These are phyloP conservation scores for Zosterops borbonicus DNA, from an alignment of 2,113 vertebrate species.

Conservation along the genomic window DNA sequence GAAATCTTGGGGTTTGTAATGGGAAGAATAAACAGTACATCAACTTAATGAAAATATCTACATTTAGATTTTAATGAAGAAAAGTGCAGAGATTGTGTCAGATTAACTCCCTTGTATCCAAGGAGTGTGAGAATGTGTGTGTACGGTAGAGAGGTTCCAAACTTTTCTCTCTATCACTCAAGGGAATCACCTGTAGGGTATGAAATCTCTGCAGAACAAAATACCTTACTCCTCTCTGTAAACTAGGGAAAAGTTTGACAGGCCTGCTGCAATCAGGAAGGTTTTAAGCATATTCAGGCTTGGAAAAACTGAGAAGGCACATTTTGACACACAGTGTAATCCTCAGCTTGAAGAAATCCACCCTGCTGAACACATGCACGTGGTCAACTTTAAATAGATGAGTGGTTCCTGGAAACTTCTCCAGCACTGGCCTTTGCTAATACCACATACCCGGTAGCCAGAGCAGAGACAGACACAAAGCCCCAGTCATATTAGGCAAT, in stretches of 20 bases:
- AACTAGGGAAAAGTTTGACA: background rate
- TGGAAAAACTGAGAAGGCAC: conserved; percentile 23
- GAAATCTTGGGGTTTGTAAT: background rate
- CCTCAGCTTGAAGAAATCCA: conserved; percentile 13
- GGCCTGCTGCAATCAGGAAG: background rate
- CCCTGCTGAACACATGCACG: background rate
- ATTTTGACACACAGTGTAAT: conserved; percentile 26
- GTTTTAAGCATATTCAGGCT: background rate
- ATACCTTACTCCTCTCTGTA: background rate
- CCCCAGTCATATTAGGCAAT: background rate
- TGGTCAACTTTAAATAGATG: background rate
- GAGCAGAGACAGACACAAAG: background rate
- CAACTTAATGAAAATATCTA: conserved; percentile 46
- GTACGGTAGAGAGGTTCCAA: background rate
- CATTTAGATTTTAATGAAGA: conserved; percentile 59
- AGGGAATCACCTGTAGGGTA: background rate
- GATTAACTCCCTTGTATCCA: background rate
- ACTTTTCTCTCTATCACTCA: background rate
- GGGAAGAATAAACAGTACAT: conserved; percentile 48
- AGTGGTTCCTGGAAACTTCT: conserved; percentile 9
- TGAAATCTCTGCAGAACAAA: background rate
- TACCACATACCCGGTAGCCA: background rate
- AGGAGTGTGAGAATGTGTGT: background rate
- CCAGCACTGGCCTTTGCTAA: background rate
- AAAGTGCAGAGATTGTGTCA: background rate